Base-by-base conservation (phyloP, 1,140 invertebrate genomes). In the Teleopsis dalmanni region DNA sequence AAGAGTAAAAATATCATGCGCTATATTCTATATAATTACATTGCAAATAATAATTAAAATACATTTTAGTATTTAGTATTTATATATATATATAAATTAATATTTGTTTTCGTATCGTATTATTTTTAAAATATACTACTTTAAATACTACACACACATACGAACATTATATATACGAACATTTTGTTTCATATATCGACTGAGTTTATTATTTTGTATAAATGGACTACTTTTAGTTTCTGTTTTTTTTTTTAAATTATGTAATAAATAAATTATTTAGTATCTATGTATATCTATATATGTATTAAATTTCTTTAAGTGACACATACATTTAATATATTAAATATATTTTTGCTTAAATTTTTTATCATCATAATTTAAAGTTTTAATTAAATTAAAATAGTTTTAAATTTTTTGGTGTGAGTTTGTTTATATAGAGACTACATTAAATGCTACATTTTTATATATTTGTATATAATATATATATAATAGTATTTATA, bases 71-170 rank as follows among this genome's bases (percentile, higher is more conserved):
- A 21, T 31, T 19, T 18, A 18, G 11, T 42, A 16, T 6, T 21
- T 31, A 14, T 14, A 18, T 43, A 27, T 29, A 19, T 13, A 43
- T 43, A 42, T 26, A 3, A 42, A 27, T 31, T 43, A 27, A 31
- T 10, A 40, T 37, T 8, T 37, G 35, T 18, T 19, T 19, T 7
- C 16, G 25, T 22, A 13, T 13, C 18, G 19, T 41, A 23, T 43
- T 25, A 43, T 43, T 29, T 29, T 43, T 43, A 27, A 43, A 27
- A 25, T 25, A 25, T 43, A 19, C 41, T 25, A 19, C 27, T 6
- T 10, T 31, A 10, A 29, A 19, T 43, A 42, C n/a, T 27, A 42
- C 40, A 43, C 26, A 43, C 23, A 31, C 26, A 43, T 27, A 19
- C 14, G 21, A 18, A 43, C 22, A 43, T 43, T 29, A 29, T 13